Evolutionary conservation across 2,113 vertebrate species (phyloP).

Genomic region (Cyanoderma ruficeps): DNA sequence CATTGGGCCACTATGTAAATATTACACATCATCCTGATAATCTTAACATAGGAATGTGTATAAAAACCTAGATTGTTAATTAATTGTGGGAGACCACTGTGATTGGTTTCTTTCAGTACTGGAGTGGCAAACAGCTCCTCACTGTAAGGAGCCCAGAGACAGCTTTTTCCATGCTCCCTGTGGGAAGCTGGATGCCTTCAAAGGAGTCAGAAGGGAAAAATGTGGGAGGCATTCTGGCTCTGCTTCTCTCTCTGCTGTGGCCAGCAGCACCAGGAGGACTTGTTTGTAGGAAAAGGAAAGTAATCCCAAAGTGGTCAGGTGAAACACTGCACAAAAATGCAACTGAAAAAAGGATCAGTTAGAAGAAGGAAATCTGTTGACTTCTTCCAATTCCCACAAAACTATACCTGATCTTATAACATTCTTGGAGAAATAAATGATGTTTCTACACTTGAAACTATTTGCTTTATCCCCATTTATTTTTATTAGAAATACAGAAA

Average conservation of each 20-base stretch:
- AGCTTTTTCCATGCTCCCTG: neutral
- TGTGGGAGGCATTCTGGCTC: constrained; percentile 3
- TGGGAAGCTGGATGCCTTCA: constrained; percentile 36
- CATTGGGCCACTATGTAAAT: neutral
- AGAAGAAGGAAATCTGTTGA: neutral
- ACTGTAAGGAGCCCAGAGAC: neutral
- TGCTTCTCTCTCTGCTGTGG: neutral
- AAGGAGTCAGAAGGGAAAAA: constrained; percentile 42
- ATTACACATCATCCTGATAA: neutral
- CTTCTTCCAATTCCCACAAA: neutral
- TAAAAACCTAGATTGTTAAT: neutral
- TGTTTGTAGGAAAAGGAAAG: neutral
- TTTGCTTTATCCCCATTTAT: neutral
- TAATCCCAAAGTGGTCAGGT: neutral
- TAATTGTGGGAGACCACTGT: neutral
- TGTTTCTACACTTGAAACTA: neutral
- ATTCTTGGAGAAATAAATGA: neutral
- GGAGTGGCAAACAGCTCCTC: neutral
- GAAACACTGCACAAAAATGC: neutral
- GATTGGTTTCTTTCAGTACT: neutral
- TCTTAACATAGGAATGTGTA: neutral
- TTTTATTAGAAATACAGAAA: neutral
- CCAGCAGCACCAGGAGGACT: neutral
- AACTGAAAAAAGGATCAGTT: neutral
- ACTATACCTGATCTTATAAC: neutral